Base-by-base conservation (phyloP, 2,113 vertebrate genomes). In the Hiodon alosoides region DNA sequence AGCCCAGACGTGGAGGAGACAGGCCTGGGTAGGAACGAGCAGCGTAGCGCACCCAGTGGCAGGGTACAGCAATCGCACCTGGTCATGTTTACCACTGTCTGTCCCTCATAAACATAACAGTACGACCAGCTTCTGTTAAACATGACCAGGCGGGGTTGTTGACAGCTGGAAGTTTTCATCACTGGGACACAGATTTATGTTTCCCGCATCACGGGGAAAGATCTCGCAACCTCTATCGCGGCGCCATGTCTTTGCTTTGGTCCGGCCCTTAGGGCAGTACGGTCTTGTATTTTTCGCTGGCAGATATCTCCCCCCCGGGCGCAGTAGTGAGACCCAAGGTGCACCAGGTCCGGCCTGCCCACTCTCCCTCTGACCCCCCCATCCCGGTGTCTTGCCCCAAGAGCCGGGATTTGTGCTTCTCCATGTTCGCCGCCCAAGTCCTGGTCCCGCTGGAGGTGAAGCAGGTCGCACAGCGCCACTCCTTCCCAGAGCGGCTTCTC, bases 1-100 rank as follows among this genome's bases (percentile, higher is more conserved):
- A 98, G 97, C 87, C 97, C 96, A 65, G 96, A 99, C 87, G 93
- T 93, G 91, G 97, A 97, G 79, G 97, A 98, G 86, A 90, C 95
- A 46, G 89, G 89, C 71, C 95, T 96, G 0, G 95, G 97, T 98
- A 91, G 90, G 92, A 85, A 71, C 31, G 31, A 31, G 31, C 31
- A 31, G 31, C 31, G 31, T 31, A 31, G 31, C 31, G 31, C 31
- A 31, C 0, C 31, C 31, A 31, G 31, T 31, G 31, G 31, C 31
- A 31, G 31, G 31, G 31, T 31, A 31, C 31, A 2, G 31, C 31
- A 31, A 31, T 31, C 31, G 31, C 31, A 31, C 31, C 31, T 31
- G 31, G 31, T 31, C 31, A 31, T 31, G 31, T 31, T 31, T 31
- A 31, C 31, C 31, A 31, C 31, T 31, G 31, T 31, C 31, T 31